These are phyloP conservation scores for Trachelipus rathkii DNA, from an alignment of 1,140 invertebrate genomes.

Conservation along the genomic window DNA sequence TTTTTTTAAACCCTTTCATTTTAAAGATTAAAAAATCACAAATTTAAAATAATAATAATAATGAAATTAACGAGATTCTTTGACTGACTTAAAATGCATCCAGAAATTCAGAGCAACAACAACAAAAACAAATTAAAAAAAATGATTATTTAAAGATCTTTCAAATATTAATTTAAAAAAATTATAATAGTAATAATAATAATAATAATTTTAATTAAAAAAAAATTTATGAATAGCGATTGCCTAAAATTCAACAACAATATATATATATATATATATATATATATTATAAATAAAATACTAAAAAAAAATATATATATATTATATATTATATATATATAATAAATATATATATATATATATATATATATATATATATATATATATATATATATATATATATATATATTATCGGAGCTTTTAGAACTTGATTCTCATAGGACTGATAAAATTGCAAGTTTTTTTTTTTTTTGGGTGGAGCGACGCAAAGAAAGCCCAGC, in stretches of 20 bases:
- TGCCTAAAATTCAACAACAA: no score
- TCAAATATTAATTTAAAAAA: background rate
- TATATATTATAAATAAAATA: background rate
- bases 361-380: no score
- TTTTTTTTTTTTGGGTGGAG: no score
- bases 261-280: background rate
- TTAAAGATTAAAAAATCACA: background rate
- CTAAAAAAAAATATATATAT: background rate
- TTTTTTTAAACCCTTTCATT: background rate
- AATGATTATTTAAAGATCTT: background rate
- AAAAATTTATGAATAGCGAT: background rate
- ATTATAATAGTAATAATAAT: background rate
- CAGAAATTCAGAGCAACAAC: background rate
- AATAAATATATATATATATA: background rate
- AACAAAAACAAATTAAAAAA: background rate
- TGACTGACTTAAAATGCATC: background rate
- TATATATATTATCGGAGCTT: no score
- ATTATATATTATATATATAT: background rate
- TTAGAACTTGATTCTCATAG: no score
- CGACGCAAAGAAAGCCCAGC: no score
- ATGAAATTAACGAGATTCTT: background rate
- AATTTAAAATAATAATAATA: constrained; percentile 1
- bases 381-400: no score
- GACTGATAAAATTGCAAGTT: no score
- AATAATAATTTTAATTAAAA: background rate